These are phyloP conservation scores for Ophioninae sp. DNA, from an alignment of 2,888 invertebrate species.

Conservation along the genomic window DNA sequence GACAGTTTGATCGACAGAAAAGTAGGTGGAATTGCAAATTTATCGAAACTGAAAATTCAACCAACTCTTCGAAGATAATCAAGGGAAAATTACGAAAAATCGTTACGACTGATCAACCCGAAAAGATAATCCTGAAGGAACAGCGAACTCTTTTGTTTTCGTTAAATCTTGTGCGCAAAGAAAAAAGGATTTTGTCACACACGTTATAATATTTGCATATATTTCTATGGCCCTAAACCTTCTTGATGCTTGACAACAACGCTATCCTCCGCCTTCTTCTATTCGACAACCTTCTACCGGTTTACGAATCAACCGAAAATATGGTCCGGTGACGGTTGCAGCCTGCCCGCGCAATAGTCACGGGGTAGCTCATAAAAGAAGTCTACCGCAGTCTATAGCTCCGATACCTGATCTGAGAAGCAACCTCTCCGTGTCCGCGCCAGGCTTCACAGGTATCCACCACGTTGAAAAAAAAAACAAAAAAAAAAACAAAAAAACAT, in stretches of 20 bases:
- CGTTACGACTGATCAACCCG: background rate
- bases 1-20: background rate
- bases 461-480: slow-evolving; percentile 79
- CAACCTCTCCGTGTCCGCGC: slow-evolving; percentile 82
- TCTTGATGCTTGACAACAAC: slow-evolving; percentile 80
- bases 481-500: too few species aligned
- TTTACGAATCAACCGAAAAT: slow-evolving; percentile 73
- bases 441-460: slow-evolving; percentile 82
- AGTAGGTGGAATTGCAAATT: background rate
- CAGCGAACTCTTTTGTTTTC: background rate
- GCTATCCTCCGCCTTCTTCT: slow-evolving; percentile 79
- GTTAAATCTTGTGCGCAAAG: slow-evolving; percentile 32
- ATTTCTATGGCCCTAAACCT: slow-evolving; percentile 79
- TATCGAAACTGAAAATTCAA: too few species aligned
- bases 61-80: background rate
- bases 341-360: slow-evolving; percentile 89
- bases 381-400: slow-evolving; percentile 91
- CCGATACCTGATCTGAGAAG: slow-evolving; percentile 94
- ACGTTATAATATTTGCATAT: slow-evolving; percentile 70
- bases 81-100: background rate
- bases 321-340: slow-evolving; percentile 80
- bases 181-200: slow-evolving; percentile 67
- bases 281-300: slow-evolving; percentile 75
- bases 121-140: background rate
- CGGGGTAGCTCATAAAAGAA: slow-evolving; percentile 92